These are phyloP conservation scores for Cecidostiba fungosa DNA, from an alignment of 2,888 invertebrate genomes.

Conservation along the genomic window DNA sequence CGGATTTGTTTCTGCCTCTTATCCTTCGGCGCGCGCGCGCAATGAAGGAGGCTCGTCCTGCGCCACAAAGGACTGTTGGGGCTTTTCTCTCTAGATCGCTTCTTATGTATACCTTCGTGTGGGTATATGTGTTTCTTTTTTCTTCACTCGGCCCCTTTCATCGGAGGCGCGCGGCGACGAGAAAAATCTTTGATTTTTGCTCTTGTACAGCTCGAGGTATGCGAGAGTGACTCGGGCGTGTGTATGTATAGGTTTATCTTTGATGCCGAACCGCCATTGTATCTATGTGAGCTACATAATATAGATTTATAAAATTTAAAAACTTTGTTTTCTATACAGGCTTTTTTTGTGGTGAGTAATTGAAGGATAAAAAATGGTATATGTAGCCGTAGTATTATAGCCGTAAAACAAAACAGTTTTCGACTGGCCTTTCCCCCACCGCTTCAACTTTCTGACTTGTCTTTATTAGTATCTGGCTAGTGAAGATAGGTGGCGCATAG, in stretches of 20 bases:
- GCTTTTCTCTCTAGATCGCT: conserved; percentile 32
- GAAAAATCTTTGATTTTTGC: conserved; percentile 62
- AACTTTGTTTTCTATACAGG: not conserved
- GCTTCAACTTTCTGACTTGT: too few relatives aligned
- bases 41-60: conserved; percentile 23
- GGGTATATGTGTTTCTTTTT: not conserved
- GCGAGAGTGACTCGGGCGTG: conserved; percentile 19
- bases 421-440: too few relatives aligned
- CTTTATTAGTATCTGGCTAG: too few relatives aligned
- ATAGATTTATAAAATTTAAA: not conserved
- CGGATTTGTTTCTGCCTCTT: conserved; percentile 77
- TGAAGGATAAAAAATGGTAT: too few relatives aligned
- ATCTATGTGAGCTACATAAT: not conserved
- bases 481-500: too few relatives aligned
- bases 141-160: conserved; percentile 32
- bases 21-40: conserved; percentile 67
- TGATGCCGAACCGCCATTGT: not conserved
- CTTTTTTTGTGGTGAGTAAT: too few relatives aligned
- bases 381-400: too few relatives aligned
- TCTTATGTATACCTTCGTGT: not conserved
- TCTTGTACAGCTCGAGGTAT: conserved; percentile 19
- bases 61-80: conserved; percentile 51
- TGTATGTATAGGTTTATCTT: not conserved
- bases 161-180: not conserved
- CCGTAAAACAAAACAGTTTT: too few relatives aligned